phyloP scores from a whole-genome alignment of 1,140 invertebrate genomes.

The Matsumurasca onukii region DNA sequence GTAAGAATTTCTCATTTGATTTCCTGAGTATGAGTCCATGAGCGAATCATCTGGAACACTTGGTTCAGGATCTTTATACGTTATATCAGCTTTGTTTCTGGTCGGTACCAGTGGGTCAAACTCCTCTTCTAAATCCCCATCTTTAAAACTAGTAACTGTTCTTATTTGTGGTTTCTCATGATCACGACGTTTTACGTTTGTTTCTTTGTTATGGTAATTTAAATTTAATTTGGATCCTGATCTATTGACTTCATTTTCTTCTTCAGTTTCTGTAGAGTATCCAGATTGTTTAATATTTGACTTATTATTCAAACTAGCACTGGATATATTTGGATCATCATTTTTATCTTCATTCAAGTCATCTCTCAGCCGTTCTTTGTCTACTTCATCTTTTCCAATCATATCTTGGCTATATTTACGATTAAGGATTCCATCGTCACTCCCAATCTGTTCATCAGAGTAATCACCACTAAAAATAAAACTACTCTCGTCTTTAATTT shows the following conservation, averaged over 20 bases:
- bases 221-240: background rate
- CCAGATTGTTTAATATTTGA: background rate
- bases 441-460: background rate
- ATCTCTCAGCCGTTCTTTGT: background rate
- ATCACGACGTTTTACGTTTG: too few relatives aligned
- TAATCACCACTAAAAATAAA: slow-evolving; percentile 20
- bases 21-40: too few relatives aligned
- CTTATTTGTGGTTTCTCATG: too few relatives aligned
- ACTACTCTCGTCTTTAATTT: slow-evolving; percentile 14
- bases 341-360: slow-evolving; percentile 3
- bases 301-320: background rate
- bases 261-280: background rate
- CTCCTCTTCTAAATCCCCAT: too few relatives aligned
- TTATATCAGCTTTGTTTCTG: too few relatives aligned
- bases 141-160: too few relatives aligned
- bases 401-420: background rate
- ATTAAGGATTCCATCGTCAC: background rate
- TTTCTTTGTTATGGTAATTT: too few relatives aligned
- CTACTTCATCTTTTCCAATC: background rate
- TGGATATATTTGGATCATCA: background rate
- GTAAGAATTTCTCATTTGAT: too few relatives aligned
- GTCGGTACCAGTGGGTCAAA: too few relatives aligned
- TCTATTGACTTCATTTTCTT: background rate
- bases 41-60: too few relatives aligned
- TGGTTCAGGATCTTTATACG: too few relatives aligned